Conservation (phyloP, 2,113 vertebrate species). For the Erpornis zantholeuca region DNA sequence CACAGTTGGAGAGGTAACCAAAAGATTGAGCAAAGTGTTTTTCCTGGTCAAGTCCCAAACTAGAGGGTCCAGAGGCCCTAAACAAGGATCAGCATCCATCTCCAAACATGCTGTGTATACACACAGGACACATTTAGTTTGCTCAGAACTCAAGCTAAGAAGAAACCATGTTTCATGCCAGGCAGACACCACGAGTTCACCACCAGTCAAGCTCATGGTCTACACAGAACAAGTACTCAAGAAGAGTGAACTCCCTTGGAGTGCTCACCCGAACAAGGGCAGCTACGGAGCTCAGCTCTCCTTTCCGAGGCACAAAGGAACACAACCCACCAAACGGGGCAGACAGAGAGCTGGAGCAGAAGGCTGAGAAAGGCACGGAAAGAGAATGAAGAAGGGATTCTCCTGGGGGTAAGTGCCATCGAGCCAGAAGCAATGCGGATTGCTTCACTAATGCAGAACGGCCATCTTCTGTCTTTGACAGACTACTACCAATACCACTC, state of each 20-base stretch:
- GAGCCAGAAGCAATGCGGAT: background rate
- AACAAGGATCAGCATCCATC: background rate
- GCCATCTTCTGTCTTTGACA: background rate
- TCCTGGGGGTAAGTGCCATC: background rate
- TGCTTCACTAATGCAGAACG: background rate
- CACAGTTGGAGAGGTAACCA: background rate
- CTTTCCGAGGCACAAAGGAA: background rate
- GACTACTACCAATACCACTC: background rate
- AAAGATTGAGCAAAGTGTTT: background rate
- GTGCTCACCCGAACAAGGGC: background rate
- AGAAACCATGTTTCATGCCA: background rate
- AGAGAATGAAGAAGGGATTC: background rate
- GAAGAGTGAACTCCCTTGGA: background rate
- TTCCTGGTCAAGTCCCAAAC: background rate
- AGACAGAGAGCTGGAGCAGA: background rate
- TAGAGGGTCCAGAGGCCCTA: background rate
- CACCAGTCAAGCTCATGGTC: background rate
- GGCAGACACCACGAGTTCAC: background rate
- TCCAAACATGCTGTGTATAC: background rate
- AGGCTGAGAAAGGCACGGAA: background rate
- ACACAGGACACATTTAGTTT: background rate
- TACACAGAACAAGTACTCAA: background rate
- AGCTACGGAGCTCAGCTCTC: background rate
- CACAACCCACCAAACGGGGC: background rate
- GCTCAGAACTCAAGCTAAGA: background rate